Evolutionary conservation across 2,113 vertebrate genomes (phyloP), one percentile per base, ranked within the genome.

Genomic region (Tragelaphus buxtoni): DNA sequence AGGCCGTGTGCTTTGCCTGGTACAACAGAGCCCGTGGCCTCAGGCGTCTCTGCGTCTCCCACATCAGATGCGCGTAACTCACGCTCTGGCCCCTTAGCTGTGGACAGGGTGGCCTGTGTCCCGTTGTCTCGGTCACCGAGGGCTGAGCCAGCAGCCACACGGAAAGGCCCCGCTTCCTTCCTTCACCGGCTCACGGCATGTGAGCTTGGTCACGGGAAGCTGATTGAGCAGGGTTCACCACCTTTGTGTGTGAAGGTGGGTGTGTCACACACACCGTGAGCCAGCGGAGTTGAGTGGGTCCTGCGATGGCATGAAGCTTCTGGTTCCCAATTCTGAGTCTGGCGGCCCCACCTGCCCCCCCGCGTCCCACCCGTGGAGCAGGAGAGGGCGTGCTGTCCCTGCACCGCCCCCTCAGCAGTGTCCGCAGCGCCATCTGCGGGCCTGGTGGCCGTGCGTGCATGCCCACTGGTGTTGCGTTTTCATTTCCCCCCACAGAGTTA

Each of bases 311-410:
- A 32, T 10, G 12, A 47, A 61, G 26, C 53, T 30, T 83, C 55
- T 26, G 88, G 5, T 17, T 17, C 53, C 42, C 32, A 32, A 20
- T 53, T 53, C 14, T 65, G n/a, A 17, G 60, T 79, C 4, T 30
- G 0, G 8, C 63, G 1, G 53, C 0, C 20, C 7, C 12, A 3
- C 6, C 60, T 14, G 9, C 32, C 22, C 35, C 35, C 18, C 9
- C 12, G 22, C 2, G 2, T 42, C 39, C 72, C 7, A 32, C 80
- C 7, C 24, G 39, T 53, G 72, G 81, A 74, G 69, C 7, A 1
- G 53, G 82, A 72, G 72, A 10, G 61, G 18, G 13, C 35, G 2
- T 9, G 9, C n/a, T 20, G 14, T 22, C 53, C 26, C 39, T 4
- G 4, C 3, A 11, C n/a, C 1, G 3, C 14, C 32, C 12, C 18